phyloP scores from a whole-genome alignment of 2,797 vertebrate species.

The Fringilla coelebs region DNA sequence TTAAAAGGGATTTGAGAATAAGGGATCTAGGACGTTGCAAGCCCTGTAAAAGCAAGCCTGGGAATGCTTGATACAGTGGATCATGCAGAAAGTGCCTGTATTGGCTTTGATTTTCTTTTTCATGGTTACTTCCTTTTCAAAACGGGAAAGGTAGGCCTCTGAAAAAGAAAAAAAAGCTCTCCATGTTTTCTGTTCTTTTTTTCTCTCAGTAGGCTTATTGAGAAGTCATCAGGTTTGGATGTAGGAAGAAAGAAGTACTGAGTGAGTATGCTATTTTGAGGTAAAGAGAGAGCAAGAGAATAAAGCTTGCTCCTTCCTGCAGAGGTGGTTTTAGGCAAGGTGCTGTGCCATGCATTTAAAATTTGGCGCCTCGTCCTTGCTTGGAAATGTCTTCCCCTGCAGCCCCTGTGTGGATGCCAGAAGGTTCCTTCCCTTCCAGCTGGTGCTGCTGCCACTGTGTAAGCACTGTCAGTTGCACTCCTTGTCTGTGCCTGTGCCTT shows the following conservation, averaged over 20 bases:
- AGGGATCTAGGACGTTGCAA: background rate
- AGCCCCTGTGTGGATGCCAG: background rate
- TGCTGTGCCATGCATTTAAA: background rate
- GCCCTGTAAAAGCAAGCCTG: background rate
- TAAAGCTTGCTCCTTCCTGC: background rate
- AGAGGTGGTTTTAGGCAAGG: background rate
- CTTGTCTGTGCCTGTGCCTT: background rate
- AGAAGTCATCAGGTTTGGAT: conserved; percentile 4
- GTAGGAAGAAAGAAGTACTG: conserved; percentile 23
- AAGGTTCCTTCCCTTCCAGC: background rate
- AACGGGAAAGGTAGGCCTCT: background rate
- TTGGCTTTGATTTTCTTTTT: conserved; percentile 21
- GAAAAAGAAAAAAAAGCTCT: background rate
- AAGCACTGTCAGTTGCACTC: background rate
- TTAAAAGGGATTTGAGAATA: conserved; percentile 7
- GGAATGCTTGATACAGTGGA: background rate
- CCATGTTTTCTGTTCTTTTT: conserved; percentile 5
- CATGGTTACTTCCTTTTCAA: background rate
- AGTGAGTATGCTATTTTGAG: background rate
- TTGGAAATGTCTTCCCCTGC: background rate
- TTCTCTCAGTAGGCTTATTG: background rate
- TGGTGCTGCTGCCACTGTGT: background rate
- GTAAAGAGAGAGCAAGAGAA: background rate
- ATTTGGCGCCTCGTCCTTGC: background rate
- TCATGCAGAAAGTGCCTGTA: background rate